Evolutionary conservation across 2,797 vertebrate species (phyloP), one percentile per base, ranked within the genome.

Genomic region (Petrocephalus schoutedeni): DNA sequence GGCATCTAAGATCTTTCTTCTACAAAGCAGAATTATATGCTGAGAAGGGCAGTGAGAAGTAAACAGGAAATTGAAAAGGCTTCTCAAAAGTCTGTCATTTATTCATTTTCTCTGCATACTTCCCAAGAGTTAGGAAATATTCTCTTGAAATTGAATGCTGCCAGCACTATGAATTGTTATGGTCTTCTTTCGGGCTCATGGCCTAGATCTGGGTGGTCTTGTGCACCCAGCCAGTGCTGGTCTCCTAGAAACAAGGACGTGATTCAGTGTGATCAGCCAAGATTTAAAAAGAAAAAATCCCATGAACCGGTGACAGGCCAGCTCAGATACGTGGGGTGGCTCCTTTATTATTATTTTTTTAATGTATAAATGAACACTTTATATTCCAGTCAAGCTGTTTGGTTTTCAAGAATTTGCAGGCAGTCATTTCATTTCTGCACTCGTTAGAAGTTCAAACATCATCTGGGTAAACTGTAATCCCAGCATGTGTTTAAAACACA

Each of bases 1-100:
- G 58, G 87, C 59, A 87, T 87, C 89, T 57, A 58, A 87, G 86
- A 56, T 83, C 89, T 53, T 88, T 89, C 67, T 80, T 88, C 88
- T 87, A 89, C 64, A 87, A 71, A 89, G 74, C 19, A 45, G 71
- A 49, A 41, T 80, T 80, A 49, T 49, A 49, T 21, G 41, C 74
- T n/a, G 41, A 49, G 41, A 21, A 80, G 41, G 36, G 87, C 10
- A 86, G 64, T 28, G 36, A 54, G 82, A 84, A 84, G 51, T 54
- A 84, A 51, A 51, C 80, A 54, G 54, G 83, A 85, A 57, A 85
- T 23, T 32, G 51, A 36, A 57, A 4, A 3, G 12, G 83, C 83
- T 32, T 57, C 83, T 54, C 83, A 56, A 28, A 57, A 85, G 23
- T 54, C 51, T 71, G 32, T 28, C 82, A 84, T 23, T 32, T 84